phyloP scores from a whole-genome alignment of 2,113 vertebrate species.

The Budorcas taxicolor region DNA sequence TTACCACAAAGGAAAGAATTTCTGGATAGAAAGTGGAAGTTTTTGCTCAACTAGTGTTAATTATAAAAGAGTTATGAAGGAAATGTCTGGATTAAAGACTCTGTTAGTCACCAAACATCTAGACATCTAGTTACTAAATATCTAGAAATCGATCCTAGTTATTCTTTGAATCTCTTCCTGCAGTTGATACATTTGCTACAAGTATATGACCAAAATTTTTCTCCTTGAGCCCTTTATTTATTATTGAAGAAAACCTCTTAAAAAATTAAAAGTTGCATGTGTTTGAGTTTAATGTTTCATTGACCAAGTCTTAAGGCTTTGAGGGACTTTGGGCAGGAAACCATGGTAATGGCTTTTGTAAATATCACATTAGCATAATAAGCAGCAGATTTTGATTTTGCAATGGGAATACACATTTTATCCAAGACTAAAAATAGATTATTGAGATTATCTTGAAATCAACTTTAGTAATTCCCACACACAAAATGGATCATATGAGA shows the following conservation, averaged over 20 bases:
- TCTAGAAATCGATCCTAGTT: neutral
- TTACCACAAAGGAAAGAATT: neutral
- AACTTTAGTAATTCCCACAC: neutral
- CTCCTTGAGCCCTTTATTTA: neutral
- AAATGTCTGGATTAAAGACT: neutral
- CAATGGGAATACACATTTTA: neutral
- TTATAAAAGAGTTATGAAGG: neutral
- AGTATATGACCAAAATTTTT: neutral
- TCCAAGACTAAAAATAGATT: conserved; percentile 57
- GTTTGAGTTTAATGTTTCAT: conserved; percentile 60
- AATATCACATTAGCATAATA: conserved; percentile 56
- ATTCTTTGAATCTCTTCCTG: neutral
- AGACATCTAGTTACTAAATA: neutral
- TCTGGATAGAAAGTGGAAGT: neutral
- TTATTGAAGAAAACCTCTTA: conserved; percentile 37
- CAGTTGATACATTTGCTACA: neutral
- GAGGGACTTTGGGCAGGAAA: conserved; percentile 51
- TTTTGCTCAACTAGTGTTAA: neutral
- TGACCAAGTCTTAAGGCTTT: conserved; percentile 58
- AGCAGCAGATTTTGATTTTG: conserved; percentile 51
- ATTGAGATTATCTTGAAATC: conserved; percentile 50
- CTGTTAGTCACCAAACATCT: neutral
- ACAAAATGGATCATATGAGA: neutral
- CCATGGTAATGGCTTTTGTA: conserved; percentile 50
- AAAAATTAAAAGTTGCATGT: conserved; percentile 19